These are phyloP conservation scores for Aphis gossypii DNA, from an alignment of 1,140 invertebrate species.

Conservation along the genomic window DNA sequence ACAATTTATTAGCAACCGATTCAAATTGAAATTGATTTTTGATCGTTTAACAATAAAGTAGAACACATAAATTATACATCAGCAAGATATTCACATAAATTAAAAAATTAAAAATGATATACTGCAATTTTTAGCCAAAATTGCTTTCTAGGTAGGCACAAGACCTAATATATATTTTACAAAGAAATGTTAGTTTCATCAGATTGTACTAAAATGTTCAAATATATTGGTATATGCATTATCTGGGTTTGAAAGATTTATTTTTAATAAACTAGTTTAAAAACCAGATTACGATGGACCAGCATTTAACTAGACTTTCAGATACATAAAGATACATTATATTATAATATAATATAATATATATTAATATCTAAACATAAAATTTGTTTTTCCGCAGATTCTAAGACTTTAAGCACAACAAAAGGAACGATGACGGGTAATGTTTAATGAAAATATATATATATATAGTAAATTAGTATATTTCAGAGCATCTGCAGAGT, in stretches of 20 bases:
- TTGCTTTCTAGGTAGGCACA: background rate
- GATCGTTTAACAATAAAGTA: background rate
- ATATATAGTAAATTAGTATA: too few species aligned
- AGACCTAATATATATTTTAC: background rate
- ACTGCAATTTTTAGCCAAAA: background rate
- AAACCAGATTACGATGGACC: background rate
- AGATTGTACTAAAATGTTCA: background rate
- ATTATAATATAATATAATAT: background rate
- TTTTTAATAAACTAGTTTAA: conserved; percentile 8
- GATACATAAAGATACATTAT: background rate
- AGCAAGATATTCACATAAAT: background rate
- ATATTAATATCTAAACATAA: background rate
- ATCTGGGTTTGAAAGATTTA: background rate
- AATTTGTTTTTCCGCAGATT: background rate
- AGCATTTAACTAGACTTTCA: background rate
- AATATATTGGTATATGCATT: background rate
- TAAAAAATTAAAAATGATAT: background rate
- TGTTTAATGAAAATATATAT: background rate
- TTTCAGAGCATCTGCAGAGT: background rate
- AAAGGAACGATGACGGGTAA: background rate
- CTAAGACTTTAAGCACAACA: background rate
- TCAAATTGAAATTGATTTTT: background rate
- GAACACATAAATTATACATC: background rate
- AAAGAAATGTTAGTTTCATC: background rate
- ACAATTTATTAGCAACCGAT: background rate